Evolutionary conservation across 1,140 invertebrate genomes (phyloP), one percentile per base, ranked within the genome.

Genomic region (Drosophila lacteicornis): DNA sequence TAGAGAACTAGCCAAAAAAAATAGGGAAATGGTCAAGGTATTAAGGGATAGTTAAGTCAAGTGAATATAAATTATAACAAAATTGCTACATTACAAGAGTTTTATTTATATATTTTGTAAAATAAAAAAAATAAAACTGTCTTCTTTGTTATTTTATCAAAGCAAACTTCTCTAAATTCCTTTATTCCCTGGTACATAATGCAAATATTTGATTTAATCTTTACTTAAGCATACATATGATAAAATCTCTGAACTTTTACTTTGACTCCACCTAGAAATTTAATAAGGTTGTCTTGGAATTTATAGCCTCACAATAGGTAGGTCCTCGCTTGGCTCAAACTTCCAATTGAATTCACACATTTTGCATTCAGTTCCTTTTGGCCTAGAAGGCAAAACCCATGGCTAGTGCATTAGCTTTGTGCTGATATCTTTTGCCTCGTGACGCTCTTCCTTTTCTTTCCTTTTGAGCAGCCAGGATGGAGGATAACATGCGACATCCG

Each of bases 401-500:
- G 45, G n/a, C 51, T 22, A 36, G n/a, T 73, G 69, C 69, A 50
- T 38, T 45, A 25, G 30, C n/a, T 50, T 38, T 47, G 63, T 47
- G 22, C 42, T 60, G 19, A 19, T 47, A 43, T 59, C n/a, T 50
- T 38, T 17, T 25, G 17, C 51, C 43, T 36, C 36, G 53, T 40
- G 36, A 40, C 51, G 19, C 19, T 19, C 17, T 13, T 30, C 8
- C n/a, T 19, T 46, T 47, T 19, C 1, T 38, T 46, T 65, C 36
- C 15, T 30, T 47, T 47, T 46, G 42, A 60, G 55, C 55, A 38
- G 42, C 22, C 30, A 60, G 66, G 36, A 68, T 42, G 47, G 47
- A 33, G 66, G 63, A 74, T 74, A 74, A 73, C 70, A 60, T 59
- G 55, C 38, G 67, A 73, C 70, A 73, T 74, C 70, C 70, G 70